Base-by-base conservation (phyloP, 2,888 invertebrate species). In the Trichogramma evanescens region DNA sequence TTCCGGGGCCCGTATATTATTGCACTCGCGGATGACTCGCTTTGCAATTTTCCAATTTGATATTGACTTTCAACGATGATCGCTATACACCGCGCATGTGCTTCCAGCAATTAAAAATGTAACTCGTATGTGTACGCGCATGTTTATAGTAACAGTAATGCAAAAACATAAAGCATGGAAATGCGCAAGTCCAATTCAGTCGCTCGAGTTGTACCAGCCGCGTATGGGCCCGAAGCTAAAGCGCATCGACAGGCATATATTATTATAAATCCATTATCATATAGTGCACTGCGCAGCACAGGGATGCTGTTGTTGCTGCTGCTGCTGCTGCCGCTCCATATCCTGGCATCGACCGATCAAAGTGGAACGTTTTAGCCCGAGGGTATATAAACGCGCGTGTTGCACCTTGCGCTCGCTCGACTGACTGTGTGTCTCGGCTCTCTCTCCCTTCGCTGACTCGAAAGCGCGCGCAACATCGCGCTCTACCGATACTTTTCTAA, bases 221-320 rank as follows among this genome's bases (percentile, higher is more conserved):
- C 26, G 26, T 26, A 26, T 26, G 26, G 26, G 26, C 26, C 26
- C 26, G 26, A 26, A 26, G 26, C 26, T 26, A 26, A 26, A 5
- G 44, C 6, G 5, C 7, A 39, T 9, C 9, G 56, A 60, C 53
- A 60, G 55, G 9, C 38, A 38, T 48, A 52, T 52, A 56, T 56
- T 60, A 57, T 57, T 61, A 61, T 13, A 56, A 57, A 57, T 54
- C 50, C 50, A 50, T 53, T 52, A 50, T 50, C 41, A 57, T 50
- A 7, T 40, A 50, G 42, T 48, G 46, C 56, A 44, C 43, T 13
- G 56, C 48, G 54, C 4, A 4, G 54, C 54, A 56, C 50, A 54
- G 45, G 51, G 7, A 42, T 10, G 44, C 49, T 26, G 26, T 2
- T 13, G 13, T 2, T 13, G 13, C 1, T 26, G 26, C 26, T 26